Percentiles rank a stretch among this genome's conserved stretches.
phyloP scores from a whole-genome alignment of 2,113 vertebrate species.

The Toxotes jaculatrix region DNA sequence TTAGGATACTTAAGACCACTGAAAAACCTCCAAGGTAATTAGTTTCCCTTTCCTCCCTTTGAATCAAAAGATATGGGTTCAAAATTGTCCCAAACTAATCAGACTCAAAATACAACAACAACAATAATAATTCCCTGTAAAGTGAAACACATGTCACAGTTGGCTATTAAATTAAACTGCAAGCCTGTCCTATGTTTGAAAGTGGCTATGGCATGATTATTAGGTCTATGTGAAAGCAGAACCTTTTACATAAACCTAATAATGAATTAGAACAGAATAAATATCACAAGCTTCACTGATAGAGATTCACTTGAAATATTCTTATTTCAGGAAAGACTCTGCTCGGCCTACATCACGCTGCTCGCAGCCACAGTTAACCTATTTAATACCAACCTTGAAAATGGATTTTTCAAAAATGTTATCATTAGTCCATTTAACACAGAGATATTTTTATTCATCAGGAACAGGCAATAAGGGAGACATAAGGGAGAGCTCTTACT shows the following conservation, averaged over 20 bases:
- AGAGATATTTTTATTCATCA: slow-evolving; percentile 18
- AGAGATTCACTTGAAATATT: slow-evolving; percentile 5
- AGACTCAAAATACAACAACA: background rate
- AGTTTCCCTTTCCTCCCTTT: background rate
- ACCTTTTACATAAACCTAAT: slow-evolving; percentile 15
- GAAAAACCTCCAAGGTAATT: background rate
- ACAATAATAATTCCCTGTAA: background rate
- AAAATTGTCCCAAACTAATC: slow-evolving; percentile 6
- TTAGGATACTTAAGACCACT: background rate
- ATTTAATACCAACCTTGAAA: slow-evolving; percentile 42
- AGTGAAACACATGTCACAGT: slow-evolving; percentile 9
- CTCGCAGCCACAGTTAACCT: slow-evolving; percentile 35
- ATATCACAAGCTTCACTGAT: slow-evolving; percentile 32
- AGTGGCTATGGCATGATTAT: background rate
- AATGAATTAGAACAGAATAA: slow-evolving; percentile 33
- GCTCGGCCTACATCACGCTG: background rate
- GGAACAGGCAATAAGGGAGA: background rate
- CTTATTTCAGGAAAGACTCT: slow-evolving; percentile 25
- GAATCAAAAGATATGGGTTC: background rate
- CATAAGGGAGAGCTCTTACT: slow-evolving; percentile 26
- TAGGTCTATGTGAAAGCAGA: background rate
- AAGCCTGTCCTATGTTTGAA: slow-evolving; percentile 12
- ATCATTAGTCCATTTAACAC: slow-evolving; percentile 33
- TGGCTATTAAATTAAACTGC: slow-evolving; percentile 47
- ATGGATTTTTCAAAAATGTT: slow-evolving; percentile 37